Percentiles rank a stretch among this genome's conserved stretches.
These are phyloP conservation scores for Amblyteles armatorius DNA, from an alignment of 2,888 invertebrate species.

Conservation along the genomic window DNA sequence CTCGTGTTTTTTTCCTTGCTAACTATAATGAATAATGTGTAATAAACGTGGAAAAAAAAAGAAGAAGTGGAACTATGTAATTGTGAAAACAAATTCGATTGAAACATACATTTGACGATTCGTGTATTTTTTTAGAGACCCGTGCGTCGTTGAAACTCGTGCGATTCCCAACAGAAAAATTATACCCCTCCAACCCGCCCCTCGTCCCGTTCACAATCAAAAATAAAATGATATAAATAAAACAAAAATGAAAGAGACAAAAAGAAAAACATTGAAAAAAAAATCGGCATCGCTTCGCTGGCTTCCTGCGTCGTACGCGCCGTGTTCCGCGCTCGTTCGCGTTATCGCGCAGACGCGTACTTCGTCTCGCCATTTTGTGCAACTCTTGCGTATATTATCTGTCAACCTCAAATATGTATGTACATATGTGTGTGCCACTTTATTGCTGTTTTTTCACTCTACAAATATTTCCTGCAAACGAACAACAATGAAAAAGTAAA, in stretches of 20 bases:
- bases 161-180: constrained; percentile 32
- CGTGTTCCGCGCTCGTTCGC: constrained; percentile 79
- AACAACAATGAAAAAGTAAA: not conserved
- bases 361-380: constrained; percentile 53
- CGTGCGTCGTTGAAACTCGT: not conserved
- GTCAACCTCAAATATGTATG: not conserved
- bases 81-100: constrained; percentile 54
- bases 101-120: constrained; percentile 65
- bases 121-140: constrained; percentile 51
- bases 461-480: constrained; percentile 20
- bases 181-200: constrained; percentile 24
- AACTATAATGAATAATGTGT: constrained; percentile 66
- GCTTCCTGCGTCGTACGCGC: constrained; percentile 81
- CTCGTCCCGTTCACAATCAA: constrained; percentile 24
- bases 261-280: not conserved
- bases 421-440: constrained; percentile 11
- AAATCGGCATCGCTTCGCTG: constrained; percentile 79
- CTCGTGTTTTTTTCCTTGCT: constrained; percentile 60
- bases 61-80: constrained; percentile 56
- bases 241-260: not conserved
- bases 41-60: constrained; percentile 60
- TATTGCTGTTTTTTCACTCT: constrained; percentile 18
- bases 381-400: not conserved
- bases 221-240: constrained; percentile 27
- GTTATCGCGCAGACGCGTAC: constrained; percentile 76